phyloP scores from a whole-genome alignment of 1,140 invertebrate genomes.

The Psix sp. region DNA sequence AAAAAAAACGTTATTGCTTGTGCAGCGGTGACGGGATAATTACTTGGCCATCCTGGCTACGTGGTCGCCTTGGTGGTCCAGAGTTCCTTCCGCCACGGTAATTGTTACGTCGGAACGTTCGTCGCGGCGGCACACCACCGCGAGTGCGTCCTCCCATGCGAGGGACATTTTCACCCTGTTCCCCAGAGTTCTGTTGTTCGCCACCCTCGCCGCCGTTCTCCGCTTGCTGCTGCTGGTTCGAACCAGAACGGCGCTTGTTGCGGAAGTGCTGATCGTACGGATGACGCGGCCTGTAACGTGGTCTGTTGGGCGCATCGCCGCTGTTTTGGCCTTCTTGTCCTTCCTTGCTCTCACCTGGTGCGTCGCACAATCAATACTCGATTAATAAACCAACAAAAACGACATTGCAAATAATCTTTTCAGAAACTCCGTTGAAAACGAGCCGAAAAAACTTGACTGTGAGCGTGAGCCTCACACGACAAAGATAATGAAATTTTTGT shows the following conservation, averaged over 20 bases:
- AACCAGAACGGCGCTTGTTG: constrained; percentile 68
- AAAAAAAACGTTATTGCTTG: constrained; percentile 9
- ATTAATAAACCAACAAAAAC: too few species aligned
- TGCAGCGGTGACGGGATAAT: constrained; percentile 24
- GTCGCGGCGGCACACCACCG: constrained; percentile 78
- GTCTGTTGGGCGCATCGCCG: constrained; percentile 69
- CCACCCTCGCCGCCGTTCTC: constrained; percentile 71
- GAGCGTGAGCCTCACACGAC: too few species aligned
- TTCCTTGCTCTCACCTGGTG: constrained; percentile 71
- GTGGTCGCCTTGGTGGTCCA: constrained; percentile 75
- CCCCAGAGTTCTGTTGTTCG: constrained; percentile 68
- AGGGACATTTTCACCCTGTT: constrained; percentile 68
- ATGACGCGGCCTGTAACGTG: constrained; percentile 76
- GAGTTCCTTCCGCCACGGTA: constrained; percentile 79
- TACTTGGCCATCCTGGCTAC: constrained; percentile 80
- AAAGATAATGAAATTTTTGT: too few species aligned
- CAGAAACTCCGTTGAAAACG: too few species aligned
- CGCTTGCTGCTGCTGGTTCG: constrained; percentile 66
- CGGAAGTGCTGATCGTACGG: constrained; percentile 74
- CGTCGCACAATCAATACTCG: too few species aligned
- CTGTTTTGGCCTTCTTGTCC: constrained; percentile 72
- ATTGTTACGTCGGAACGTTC: constrained; percentile 81
- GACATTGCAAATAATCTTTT: too few species aligned
- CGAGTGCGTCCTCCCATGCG: constrained; percentile 75
- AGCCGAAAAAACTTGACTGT: too few species aligned